Percentiles rank a stretch among this genome's conserved stretches.
phyloP scores from a whole-genome alignment of 2,113 vertebrate species.

The Urocolius indicus region DNA sequence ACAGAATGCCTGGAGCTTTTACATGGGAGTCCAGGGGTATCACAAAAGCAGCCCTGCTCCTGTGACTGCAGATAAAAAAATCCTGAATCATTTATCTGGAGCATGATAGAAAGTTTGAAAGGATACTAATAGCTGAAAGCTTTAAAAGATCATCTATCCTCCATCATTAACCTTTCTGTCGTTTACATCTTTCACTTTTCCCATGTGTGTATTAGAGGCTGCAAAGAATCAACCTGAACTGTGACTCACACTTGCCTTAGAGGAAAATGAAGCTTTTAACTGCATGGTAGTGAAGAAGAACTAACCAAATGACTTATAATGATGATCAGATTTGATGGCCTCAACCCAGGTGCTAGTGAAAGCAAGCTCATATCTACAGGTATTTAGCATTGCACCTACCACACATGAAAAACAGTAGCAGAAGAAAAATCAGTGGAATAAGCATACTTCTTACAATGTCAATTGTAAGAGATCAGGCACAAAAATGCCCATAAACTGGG shows the following conservation, averaged over 20 bases:
- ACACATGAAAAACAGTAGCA: neutral
- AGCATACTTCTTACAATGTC: neutral
- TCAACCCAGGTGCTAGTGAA: neutral
- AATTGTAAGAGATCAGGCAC: neutral
- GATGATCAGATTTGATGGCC: neutral
- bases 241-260: neutral
- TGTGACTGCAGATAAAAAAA: neutral
- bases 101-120: conserved; percentile 21
- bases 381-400: neutral
- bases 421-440: neutral
- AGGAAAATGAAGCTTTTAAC: neutral
- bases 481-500: neutral
- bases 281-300: neutral
- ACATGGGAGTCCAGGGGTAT: neutral
- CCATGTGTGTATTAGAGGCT: neutral
- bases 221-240: conserved; percentile 7
- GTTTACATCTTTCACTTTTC: neutral
- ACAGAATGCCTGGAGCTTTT: neutral
- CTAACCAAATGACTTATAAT: neutral
- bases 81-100: conserved; percentile 1
- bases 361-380: neutral
- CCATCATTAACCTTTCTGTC: conserved; percentile 45
- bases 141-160: conserved; percentile 23
- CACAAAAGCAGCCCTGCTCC: neutral
- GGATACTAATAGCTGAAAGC: conserved; percentile 5